Evolutionary conservation across 2,113 vertebrate genomes (phyloP), one percentile per base, ranked within the genome.

Genomic region (Actenoides hombroni): DNA sequence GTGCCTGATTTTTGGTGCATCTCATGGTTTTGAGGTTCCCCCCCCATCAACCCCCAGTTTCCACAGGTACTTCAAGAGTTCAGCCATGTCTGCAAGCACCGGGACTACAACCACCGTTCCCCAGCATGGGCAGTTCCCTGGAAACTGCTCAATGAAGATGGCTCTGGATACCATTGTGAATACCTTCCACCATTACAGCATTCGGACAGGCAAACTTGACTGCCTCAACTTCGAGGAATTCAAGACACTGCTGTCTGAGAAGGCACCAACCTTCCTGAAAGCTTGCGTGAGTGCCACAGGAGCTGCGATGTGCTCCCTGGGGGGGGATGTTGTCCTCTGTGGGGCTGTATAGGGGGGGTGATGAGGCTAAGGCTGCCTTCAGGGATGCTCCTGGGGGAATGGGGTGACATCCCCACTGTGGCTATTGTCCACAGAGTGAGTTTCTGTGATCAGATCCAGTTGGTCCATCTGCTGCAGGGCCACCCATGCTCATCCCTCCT

Each of bases 121-220:
- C 0, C 26, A 25, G 23, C 2, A 24, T 7, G 8, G 0, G 3
- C 2, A 18, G 0, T 25, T 96, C 21, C 96, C 96, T 0, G 96
- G 92, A 6, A 94, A 96, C 3, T 91, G 90, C 90, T 84, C n/a
- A 0, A 1, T 97, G 92, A 83, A 97, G 17, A 9, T 0, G 12
- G 39, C 92, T 19, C 35, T 57, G 39, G 0, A 57, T 1, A 7
- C 6, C 7, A 3, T 93, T 0, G 86, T 97, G 61, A 5, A 68
- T 0, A 2, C 59, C 59, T 97, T 7, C 69, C 97, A 97, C 29
- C 79, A 8, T 0, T 94, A 94, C 86, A 87, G 92, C 73, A 5
- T 3, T 57, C 63, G 69, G 3, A 2, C n/a, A 10, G 31, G 31
- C 0, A 0, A 79, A 0, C 0, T 11, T 0, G 95, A 97, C 56